A percentile compares a stretch with the other conserved stretches of the same genome.
These are phyloP conservation scores for Campylomormyrus numenius DNA, from an alignment of 2,113 vertebrate genomes.

Conservation along the genomic window DNA sequence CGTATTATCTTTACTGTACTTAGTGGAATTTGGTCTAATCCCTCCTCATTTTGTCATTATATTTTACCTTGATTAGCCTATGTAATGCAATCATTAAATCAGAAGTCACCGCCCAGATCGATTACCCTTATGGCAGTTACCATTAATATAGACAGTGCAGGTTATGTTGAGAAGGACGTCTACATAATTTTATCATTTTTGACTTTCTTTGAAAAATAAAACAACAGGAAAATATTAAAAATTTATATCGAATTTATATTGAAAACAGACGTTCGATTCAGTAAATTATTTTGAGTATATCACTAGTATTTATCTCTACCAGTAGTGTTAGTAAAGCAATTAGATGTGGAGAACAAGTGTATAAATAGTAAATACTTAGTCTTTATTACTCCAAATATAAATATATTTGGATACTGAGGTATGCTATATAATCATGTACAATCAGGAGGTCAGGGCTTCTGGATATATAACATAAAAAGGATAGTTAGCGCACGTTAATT, in stretches of 20 bases:
- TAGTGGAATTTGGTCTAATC: background rate
- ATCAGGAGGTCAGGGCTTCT: background rate
- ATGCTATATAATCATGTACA: background rate
- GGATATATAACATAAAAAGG: background rate
- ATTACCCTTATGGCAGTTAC: background rate
- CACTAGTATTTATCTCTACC: background rate
- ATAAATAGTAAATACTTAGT: background rate
- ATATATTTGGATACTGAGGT: background rate
- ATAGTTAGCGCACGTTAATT: background rate
- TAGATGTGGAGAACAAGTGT: background rate
- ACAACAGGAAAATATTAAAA: background rate
- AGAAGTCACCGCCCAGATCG: background rate
- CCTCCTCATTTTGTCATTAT: background rate
- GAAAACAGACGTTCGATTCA: background rate
- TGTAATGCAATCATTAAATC: background rate
- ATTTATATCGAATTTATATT: background rate
- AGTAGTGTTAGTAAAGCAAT: background rate
- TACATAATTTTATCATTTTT: background rate
- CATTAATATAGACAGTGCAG: background rate
- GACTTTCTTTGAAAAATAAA: background rate
- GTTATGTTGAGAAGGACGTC: background rate
- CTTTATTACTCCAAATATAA: background rate
- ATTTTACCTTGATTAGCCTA: background rate
- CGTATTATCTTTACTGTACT: background rate
- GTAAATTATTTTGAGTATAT: background rate